Evolutionary conservation across 35 echinoderm and acorn worm species (phyloP), one percentile per base, ranked within the genome.

Genomic region (Hemicentrotus pulcherrimus): DNA sequence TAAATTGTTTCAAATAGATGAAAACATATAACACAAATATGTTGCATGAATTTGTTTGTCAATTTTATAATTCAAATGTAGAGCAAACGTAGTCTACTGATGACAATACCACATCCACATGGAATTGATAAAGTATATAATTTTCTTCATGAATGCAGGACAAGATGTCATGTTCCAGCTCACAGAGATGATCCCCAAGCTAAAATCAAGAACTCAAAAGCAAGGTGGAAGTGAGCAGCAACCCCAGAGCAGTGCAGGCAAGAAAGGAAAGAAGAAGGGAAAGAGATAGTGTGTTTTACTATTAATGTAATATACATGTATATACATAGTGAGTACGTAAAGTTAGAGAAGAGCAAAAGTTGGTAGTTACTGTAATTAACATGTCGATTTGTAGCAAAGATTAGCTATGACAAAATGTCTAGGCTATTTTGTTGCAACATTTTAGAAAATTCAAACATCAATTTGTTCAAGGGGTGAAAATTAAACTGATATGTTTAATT

Each of bases 201-300:
- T 99, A 47, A 99, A 99, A 90, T 96, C 94, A 4, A 97, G 98
- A 94, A 91, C 92, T 86, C 98, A 99, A 95, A 97, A 96, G 32
- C 96, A 99, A 78, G 96, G 98, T 85, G 97, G 97, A 31, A 48
- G 97, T n/a, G 96, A 96, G 19, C 88, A 90, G 88, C 96, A 58
- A 52, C 93, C 31, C 47, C 94, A 61, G 87, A 94, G 31, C 31
- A 47, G 95, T 59, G 58, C 95, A 46, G 65, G 95, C 78, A 59
- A 94, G 85, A 58, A 85, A 52, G 31, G 91, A 52, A 47, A 98
- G 91, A 91, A 96, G 85, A 94, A 98, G 96, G 95, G 95, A 88
- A 98, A 98, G 97, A 96, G 91, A 96, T 96, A 89, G 78, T 89
- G 91, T 18, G 52, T 58, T 78, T 78, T 8, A 78, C 19, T 28